Evolutionary conservation across 2,797 vertebrate species (phyloP), one percentile per base, ranked within the genome.

Genomic region (Sciurus vulgaris): DNA sequence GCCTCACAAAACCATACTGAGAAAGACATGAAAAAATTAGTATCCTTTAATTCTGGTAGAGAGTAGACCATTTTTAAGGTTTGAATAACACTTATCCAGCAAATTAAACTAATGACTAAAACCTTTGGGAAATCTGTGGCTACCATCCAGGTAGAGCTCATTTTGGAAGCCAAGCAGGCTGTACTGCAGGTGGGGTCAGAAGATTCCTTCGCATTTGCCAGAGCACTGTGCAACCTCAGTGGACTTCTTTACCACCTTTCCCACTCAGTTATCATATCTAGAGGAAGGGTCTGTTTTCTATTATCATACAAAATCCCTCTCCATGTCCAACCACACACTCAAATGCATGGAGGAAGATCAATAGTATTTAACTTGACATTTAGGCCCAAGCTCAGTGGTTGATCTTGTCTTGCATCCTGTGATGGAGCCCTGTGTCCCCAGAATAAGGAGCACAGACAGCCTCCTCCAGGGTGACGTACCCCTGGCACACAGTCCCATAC

Each of bases 101-200:
- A 61, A 59, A 87, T 72, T 49, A 54, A 69, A 51, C 12, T 61
- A 35, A 69, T 7, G 74, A 47, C 61, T 69, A 86, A 33, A 35
- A 41, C 35, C 26, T 78, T 28, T 28, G 41, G 67, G 65, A 30
- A 86, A 61, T 35, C 28, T 22, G 30, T 76, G 13, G 10, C 67
- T 4, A 12, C 49, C 5, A 0, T 38, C 24, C 35, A 17, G 41
- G 12, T 8, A 15, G 49, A 65, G 51, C 63, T 49, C 15, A 33
- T 10, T 0, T 1, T 13, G 3, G 38, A 38, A 61, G n/a, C 18
- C 18, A 2, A 54, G 33, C 2, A 33, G 15, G 10, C 9, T n/a
- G 56, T 10, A 26, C 20, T 70, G n/a, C 6, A 24, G 26, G 41
- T 22, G 11, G 8, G 15, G 38, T 47, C 14, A 4, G 18, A 18